These are phyloP conservation scores for Lanius collurio DNA, from an alignment of 2,113 vertebrate genomes.

Conservation along the genomic window DNA sequence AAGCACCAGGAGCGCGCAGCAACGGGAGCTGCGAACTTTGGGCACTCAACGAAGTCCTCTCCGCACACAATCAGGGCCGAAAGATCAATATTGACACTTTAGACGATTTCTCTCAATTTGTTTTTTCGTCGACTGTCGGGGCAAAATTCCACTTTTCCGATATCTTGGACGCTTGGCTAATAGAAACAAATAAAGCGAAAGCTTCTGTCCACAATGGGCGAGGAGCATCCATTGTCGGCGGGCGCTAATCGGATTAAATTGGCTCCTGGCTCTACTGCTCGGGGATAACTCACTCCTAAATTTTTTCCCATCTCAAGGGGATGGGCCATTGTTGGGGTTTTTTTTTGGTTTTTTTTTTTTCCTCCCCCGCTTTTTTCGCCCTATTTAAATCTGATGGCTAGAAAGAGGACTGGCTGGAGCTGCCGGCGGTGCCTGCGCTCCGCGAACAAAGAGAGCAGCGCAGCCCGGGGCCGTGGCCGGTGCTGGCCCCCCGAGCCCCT, in stretches of 20 bases:
- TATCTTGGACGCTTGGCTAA: conserved; percentile 71
- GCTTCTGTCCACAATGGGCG: conserved; percentile 76
- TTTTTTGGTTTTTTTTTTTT: no score
- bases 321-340: conserved; percentile 74
- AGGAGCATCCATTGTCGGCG: conserved; percentile 84
- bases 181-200: conserved; percentile 80
- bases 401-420: conserved; percentile 63
- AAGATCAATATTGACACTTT: conserved; percentile 80
- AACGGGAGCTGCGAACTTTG: conserved; percentile 36
- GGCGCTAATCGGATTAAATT: conserved; percentile 96
- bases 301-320: conserved; percentile 89
- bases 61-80: conserved; percentile 53
- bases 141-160: conserved; percentile 69
- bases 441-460: conserved; percentile 76
- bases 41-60: conserved; percentile 73
- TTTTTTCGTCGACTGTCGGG: conserved; percentile 55
- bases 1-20: conserved; percentile 30
- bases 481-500: not conserved
- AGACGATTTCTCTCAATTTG: conserved; percentile 65
- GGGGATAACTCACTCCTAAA: conserved; percentile 84
- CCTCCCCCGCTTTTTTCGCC: no score
- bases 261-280: conserved; percentile 88
- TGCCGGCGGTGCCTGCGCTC: conserved; percentile 68
- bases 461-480: not conserved
- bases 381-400: conserved; percentile 67